Evolutionary conservation across 2,797 vertebrate species (phyloP).

Genomic region (Melanotaenia trifasciata): DNA sequence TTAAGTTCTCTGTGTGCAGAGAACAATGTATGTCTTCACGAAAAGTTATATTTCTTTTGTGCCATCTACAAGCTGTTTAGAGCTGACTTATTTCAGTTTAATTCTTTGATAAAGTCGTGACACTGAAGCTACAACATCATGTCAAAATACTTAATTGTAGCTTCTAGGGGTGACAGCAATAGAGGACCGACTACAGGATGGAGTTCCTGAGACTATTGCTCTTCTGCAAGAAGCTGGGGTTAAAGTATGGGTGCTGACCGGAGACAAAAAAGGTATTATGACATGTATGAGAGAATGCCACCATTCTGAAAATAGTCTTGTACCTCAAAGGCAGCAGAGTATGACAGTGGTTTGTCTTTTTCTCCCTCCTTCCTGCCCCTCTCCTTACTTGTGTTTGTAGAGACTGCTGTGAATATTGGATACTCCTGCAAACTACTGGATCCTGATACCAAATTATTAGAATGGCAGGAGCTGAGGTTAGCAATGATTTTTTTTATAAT

Average conservation of each 20-base stretch:
- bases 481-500: constrained; percentile 24
- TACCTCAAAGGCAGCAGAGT: constrained; percentile 9
- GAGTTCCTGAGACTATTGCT: constrained; percentile 91
- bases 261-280: constrained; percentile 93
- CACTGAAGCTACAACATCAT: neutral
- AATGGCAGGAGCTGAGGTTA: constrained; percentile 90
- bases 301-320: constrained; percentile 8
- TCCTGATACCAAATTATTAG: constrained; percentile 86
- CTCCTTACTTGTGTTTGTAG: constrained; percentile 69
- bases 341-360: constrained; percentile 4
- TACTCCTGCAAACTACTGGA: constrained; percentile 92
- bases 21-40: neutral
- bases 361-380: neutral
- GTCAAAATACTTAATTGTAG: constrained; percentile 68
- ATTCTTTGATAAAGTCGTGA: neutral
- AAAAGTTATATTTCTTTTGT: neutral
- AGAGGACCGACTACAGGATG: constrained; percentile 92
- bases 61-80: neutral
- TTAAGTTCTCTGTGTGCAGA: neutral
- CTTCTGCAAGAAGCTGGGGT: constrained; percentile 88
- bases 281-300: neutral
- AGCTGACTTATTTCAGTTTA: neutral
- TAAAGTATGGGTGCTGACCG: constrained; percentile 95
- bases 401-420: constrained; percentile 92
- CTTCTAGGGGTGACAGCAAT: constrained; percentile 93